These are phyloP conservation scores for Oenanthe melanoleuca DNA, from an alignment of 2,113 vertebrate species.

Conservation along the genomic window DNA sequence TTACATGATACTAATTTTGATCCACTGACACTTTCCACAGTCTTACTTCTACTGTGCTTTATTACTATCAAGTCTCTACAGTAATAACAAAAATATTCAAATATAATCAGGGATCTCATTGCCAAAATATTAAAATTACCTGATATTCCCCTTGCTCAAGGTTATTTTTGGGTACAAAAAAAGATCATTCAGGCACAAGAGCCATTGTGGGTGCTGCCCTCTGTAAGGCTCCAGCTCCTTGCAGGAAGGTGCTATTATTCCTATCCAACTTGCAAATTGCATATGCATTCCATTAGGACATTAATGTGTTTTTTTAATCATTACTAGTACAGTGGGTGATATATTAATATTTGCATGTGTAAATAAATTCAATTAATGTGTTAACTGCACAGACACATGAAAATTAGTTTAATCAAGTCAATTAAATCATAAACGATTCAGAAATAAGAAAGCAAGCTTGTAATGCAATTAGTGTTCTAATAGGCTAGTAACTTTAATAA, in stretches of 20 bases:
- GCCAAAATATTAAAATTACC: background rate
- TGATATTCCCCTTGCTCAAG: background rate
- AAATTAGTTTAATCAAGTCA: slow-evolving; percentile 76
- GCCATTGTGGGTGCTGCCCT: background rate
- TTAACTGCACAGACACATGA: slow-evolving; percentile 70
- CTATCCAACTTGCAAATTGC: background rate
- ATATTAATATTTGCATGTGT: slow-evolving; percentile 50
- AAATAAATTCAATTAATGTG: slow-evolving; percentile 74
- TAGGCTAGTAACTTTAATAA: slow-evolving; percentile 72
- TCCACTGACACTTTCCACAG: background rate
- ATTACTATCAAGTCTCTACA: background rate
- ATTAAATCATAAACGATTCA: slow-evolving; percentile 76
- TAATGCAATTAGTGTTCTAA: slow-evolving; percentile 75
- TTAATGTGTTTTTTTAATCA: background rate
- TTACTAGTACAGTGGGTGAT: background rate
- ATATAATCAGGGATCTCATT: background rate
- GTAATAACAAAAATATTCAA: background rate
- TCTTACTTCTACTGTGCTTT: background rate
- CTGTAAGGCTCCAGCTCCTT: background rate
- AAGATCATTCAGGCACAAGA: background rate
- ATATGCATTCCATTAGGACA: background rate
- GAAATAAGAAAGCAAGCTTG: slow-evolving; percentile 70
- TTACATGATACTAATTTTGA: background rate
- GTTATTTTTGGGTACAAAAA: background rate
- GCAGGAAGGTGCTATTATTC: background rate